Evolutionary conservation across 2,888 invertebrate species (phyloP).

Genomic region (Athrips mouffetella): DNA sequence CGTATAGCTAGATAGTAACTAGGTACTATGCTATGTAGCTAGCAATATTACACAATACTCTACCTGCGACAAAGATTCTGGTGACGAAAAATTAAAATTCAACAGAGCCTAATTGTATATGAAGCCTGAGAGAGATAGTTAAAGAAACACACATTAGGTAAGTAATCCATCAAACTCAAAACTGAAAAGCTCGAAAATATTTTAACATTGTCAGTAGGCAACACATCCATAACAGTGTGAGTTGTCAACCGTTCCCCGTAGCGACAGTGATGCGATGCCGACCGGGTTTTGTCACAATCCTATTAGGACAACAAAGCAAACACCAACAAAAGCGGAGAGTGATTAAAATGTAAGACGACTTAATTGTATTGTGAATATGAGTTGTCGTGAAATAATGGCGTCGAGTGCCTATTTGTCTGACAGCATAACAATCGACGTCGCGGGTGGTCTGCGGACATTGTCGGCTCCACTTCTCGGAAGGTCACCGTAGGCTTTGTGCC

Average conservation of each 20-base stretch:
- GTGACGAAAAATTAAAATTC: too few relatives aligned
- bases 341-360: constrained; percentile 36
- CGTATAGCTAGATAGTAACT: background rate
- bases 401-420: constrained; percentile 48
- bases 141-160: background rate
- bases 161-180: background rate
- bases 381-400: constrained; percentile 39
- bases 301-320: constrained; percentile 24
- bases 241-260: constrained; percentile 1
- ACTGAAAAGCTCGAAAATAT: constrained; percentile 1
- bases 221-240: background rate
- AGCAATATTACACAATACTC: too few relatives aligned
- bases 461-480: constrained; percentile 64
- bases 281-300: constrained; percentile 10
- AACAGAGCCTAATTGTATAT: too few relatives aligned
- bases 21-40: too few relatives aligned
- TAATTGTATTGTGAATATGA: constrained; percentile 41
- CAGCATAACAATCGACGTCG: constrained; percentile 55
- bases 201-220: constrained; percentile 4
- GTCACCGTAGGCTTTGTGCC: constrained; percentile 52
- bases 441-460: constrained; percentile 64
- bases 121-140: background rate
- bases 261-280: background rate
- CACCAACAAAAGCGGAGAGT: constrained; percentile 26
- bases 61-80: too few relatives aligned